phyloP scores from a whole-genome alignment of 1,140 invertebrate species.

The Apis laboriosa region DNA sequence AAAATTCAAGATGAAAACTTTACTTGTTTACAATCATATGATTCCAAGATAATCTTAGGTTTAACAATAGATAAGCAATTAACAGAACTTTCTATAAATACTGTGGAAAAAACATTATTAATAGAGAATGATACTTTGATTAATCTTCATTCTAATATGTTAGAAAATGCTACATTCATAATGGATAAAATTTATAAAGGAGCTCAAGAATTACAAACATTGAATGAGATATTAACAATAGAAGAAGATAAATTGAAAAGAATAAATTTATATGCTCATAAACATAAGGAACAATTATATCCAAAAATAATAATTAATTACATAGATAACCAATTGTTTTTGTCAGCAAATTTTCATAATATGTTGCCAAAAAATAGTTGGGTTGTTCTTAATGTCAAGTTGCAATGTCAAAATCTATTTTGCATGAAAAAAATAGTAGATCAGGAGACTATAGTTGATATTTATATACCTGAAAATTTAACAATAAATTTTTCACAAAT shows the following conservation, averaged over 20 bases:
- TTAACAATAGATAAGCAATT: constrained; percentile 56
- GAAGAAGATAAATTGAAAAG: constrained; percentile 65
- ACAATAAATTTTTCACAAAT: constrained; percentile 42
- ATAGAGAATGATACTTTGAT: constrained; percentile 40
- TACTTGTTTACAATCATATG: constrained; percentile 56
- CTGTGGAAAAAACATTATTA: constrained; percentile 41
- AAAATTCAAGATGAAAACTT: constrained; percentile 54
- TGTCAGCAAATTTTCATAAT: constrained; percentile 65
- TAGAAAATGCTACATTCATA: constrained; percentile 57
- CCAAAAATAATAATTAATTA: constrained; percentile 64
- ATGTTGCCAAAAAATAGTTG: constrained; percentile 64
- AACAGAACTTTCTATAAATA: constrained; percentile 46
- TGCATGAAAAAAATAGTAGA: constrained; percentile 67
- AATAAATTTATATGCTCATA: constrained; percentile 73
- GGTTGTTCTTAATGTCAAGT: constrained; percentile 61
- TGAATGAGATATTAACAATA: constrained; percentile 49
- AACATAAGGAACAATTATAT: constrained; percentile 52
- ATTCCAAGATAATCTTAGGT: constrained; percentile 55
- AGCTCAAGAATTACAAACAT: constrained; percentile 49
- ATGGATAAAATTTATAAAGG: constrained; percentile 69
- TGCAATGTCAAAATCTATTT: constrained; percentile 55
- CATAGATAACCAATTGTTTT: constrained; percentile 52
- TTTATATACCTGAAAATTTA: constrained; percentile 59
- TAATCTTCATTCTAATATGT: constrained; percentile 65
- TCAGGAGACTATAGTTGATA: constrained; percentile 59